Evolutionary conservation across 1,140 invertebrate genomes (phyloP), one percentile per base, ranked within the genome.

Genomic region (Bombus balteatus): DNA sequence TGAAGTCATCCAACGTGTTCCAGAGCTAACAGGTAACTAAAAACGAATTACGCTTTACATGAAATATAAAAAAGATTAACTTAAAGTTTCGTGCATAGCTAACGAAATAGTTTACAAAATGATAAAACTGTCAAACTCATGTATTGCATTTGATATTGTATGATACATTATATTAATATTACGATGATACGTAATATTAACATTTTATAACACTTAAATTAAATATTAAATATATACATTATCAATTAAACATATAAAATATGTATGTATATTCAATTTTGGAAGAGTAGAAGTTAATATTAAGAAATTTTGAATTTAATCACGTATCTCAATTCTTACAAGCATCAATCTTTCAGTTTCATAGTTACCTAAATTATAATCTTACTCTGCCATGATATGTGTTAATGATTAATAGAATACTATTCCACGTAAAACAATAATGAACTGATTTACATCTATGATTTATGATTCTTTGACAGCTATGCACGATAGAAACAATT

Each of bases 21-120:
- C 91, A 15, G 85, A 83, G 41, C 70, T 93, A 66, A 0, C 81
- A 59, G 90, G 92, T 92, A 75, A 87, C 0, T 25, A 71, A 68
- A 47, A 53, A 73, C 18, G 34, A 85, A 86, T 12, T 43, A 74
- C 13, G 37, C 43, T 41, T 28, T 3, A 5, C n/a, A 22, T 37
- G 3, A 37, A 37, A 37, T 4, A 25, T 37, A 22, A 37, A 37
- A 18, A 68, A 4, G 66, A 53, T 53, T 53, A 53, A 53, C 18
- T 53, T 53, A 22, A 47, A 53, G 47, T 53, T 53, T 53, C 47
- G 47, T 53, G 47, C 47, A 53, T 8, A 22, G 47, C 47, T 53
- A 53, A 32, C 18, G 1, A 15, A n/a, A n/a, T 13, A 62, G 28
- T 13, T n/a, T 62, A 62, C 22, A 13, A n/a, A 62, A 3, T 62